Conservation (phyloP, 2,888 invertebrate genomes). For the Hylaea fasciaria region DNA sequence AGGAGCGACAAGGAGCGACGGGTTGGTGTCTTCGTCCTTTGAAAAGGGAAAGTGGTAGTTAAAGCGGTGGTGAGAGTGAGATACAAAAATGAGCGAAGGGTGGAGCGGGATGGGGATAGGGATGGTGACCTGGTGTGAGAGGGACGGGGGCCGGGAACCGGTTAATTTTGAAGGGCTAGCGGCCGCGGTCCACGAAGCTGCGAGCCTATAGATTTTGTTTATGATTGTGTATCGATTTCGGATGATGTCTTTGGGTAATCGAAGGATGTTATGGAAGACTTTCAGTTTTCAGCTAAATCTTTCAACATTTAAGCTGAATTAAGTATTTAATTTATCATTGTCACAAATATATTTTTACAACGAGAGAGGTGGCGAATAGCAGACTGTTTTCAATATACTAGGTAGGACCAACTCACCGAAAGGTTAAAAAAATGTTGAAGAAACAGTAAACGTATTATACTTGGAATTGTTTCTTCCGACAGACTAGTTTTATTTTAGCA, state of each 20-base stretch:
- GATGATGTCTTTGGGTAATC: conserved; percentile 48
- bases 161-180: conserved; percentile 83
- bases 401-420: no score
- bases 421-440: no score
- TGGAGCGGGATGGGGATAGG: conserved; percentile 58
- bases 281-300: neutral
- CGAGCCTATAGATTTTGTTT: conserved; percentile 63
- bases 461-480: no score
- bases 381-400: no score
- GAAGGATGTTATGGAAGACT: neutral
- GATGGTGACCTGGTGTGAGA: conserved; percentile 50
- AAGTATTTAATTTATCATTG: no score
- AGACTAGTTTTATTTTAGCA: no score
- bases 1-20: conserved; percentile 50
- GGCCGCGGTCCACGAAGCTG: conserved; percentile 73
- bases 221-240: conserved; percentile 73
- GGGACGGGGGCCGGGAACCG: conserved; percentile 70
- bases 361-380: no score
- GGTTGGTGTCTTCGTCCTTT: conserved; percentile 81
- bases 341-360: no score
- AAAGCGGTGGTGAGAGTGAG: conserved; percentile 79
- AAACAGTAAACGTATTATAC: no score
- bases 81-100: conserved; percentile 81
- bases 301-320: no score
- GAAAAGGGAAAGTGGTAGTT: conserved; percentile 84